A percentile compares a stretch with the other conserved stretches of the same genome.
Conservation (phyloP, 2,113 vertebrate genomes). For the Aegypius monachus region DNA sequence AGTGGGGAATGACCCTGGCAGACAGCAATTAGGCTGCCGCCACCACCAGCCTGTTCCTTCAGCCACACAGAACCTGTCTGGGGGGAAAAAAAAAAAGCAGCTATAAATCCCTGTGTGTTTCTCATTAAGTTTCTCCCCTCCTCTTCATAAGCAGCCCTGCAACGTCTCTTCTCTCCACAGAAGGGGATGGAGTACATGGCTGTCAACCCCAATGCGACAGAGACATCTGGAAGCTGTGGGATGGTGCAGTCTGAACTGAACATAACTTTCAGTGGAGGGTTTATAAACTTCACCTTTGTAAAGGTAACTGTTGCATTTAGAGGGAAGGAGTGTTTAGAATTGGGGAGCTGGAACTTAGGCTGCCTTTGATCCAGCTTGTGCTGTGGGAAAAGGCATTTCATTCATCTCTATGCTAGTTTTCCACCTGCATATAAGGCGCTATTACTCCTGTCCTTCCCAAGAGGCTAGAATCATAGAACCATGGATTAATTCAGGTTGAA, state of each 20-base stretch:
- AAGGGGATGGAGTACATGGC: slow-evolving; percentile 70
- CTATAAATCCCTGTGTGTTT: not conserved
- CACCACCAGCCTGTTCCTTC: not conserved
- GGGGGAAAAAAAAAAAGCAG: not conserved
- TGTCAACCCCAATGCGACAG: slow-evolving; percentile 73
- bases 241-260: slow-evolving; percentile 61
- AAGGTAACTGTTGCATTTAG: slow-evolving; percentile 75
- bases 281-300: slow-evolving; percentile 79
- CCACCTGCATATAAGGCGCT: not conserved
- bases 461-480: not conserved
- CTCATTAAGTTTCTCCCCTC: not conserved
- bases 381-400: not conserved
- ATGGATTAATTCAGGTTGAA: not conserved
- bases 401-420: not conserved
- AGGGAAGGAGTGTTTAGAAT: not conserved
- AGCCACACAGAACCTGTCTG: not conserved
- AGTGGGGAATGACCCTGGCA: not conserved
- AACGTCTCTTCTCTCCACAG: slow-evolving; percentile 38
- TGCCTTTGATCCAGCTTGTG: not conserved
- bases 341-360: not conserved
- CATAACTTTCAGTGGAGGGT: slow-evolving; percentile 74
- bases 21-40: not conserved
- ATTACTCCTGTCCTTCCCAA: not conserved
- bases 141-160: not conserved
- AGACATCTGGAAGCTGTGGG: slow-evolving; percentile 72